A percentile compares a stretch with the other conserved stretches of the same genome.
Evolutionary conservation across 2,113 vertebrate genomes (phyloP).

Genomic region (Rhinolophus sinicus): DNA sequence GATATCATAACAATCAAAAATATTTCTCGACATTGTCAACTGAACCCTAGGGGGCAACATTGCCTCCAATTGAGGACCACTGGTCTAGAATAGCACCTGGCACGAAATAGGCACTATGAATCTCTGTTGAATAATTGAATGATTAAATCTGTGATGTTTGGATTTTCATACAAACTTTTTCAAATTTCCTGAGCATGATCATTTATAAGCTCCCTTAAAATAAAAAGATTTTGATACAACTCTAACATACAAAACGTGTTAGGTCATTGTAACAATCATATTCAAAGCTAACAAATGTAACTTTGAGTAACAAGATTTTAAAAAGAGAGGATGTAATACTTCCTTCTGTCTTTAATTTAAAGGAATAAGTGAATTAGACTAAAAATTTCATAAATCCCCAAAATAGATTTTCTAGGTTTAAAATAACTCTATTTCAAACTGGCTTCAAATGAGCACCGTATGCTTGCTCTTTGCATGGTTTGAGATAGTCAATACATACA

Average conservation of each 20-base stretch:
- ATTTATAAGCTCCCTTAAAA: constrained; percentile 18
- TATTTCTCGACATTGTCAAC: neutral
- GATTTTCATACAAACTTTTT: constrained; percentile 20
- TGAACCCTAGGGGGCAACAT: neutral
- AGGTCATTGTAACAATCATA: constrained; percentile 15
- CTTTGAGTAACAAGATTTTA: constrained; percentile 27
- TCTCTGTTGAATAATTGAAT: neutral
- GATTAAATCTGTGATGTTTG: constrained; percentile 18
- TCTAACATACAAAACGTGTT: neutral
- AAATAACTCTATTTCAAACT: constrained; percentile 35
- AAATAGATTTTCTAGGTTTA: constrained; percentile 23
- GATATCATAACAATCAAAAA: neutral
- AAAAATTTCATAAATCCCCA: neutral
- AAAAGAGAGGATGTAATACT: constrained; percentile 17
- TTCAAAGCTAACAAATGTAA: constrained; percentile 6
- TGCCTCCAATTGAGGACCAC: neutral
- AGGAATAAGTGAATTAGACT: neutral
- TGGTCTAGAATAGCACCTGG: neutral
- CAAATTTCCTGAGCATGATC: constrained; percentile 31
- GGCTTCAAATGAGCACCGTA: neutral
- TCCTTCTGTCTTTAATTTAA: constrained; percentile 27
- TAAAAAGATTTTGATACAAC: neutral
- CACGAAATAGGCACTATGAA: neutral
- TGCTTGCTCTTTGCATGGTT: neutral
- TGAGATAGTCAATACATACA: neutral